These are phyloP conservation scores for Andrena haemorrhoa DNA, from an alignment of 2,888 invertebrate genomes.

Conservation along the genomic window DNA sequence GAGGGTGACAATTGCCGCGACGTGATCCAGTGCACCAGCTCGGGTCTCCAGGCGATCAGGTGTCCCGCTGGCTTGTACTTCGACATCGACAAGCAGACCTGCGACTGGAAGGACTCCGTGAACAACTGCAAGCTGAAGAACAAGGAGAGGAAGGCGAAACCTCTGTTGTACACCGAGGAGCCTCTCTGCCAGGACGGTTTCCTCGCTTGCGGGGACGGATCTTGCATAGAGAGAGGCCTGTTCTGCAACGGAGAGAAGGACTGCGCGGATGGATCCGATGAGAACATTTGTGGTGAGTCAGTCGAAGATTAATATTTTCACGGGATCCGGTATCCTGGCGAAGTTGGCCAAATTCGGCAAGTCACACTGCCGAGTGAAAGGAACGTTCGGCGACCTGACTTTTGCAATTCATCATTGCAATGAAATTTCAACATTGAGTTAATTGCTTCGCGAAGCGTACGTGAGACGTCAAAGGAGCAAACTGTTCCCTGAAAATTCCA, in stretches of 20 bases:
- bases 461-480: slow-evolving; percentile 2
- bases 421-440: background rate
- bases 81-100: slow-evolving; percentile 97
- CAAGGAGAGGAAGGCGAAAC: slow-evolving; percentile 95
- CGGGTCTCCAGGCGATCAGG: slow-evolving; percentile 96
- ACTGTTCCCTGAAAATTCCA: slow-evolving; percentile 82
- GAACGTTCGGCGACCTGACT: background rate
- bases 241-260: slow-evolving; percentile 98
- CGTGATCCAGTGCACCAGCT: slow-evolving; percentile 97
- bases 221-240: slow-evolving; percentile 94
- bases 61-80: slow-evolving; percentile 97
- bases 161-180: slow-evolving; percentile 94
- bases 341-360: background rate
- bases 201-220: slow-evolving; percentile 94
- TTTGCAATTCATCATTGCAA: background rate
- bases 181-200: slow-evolving; percentile 95
- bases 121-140: slow-evolving; percentile 96
- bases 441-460: background rate
- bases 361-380: background rate
- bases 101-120: slow-evolving; percentile 97
- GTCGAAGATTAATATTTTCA: slow-evolving; percentile 75
- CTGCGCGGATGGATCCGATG: slow-evolving; percentile 95
- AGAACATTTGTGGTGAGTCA: slow-evolving; percentile 94
- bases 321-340: background rate
- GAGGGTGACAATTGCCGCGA: slow-evolving; percentile 97